phyloP scores from a whole-genome alignment of 2,797 vertebrate species.

The Xyrichtys novacula region DNA sequence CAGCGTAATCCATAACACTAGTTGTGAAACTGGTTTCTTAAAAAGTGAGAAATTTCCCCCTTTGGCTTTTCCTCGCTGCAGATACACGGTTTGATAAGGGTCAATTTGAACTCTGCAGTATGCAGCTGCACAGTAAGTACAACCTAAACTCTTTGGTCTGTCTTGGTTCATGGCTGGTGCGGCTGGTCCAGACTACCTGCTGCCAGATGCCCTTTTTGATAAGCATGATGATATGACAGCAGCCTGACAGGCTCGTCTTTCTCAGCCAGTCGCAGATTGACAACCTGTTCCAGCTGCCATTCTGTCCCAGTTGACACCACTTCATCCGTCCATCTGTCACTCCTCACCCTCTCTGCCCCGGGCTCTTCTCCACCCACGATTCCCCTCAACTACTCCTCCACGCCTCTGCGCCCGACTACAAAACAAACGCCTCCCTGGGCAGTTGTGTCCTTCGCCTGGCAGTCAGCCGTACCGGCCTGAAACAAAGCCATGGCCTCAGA shows the following conservation, averaged over 20 bases:
- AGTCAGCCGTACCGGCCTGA: conserved; percentile 40
- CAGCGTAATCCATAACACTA: not conserved
- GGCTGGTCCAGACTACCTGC: conserved; percentile 55
- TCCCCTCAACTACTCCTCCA: conserved; percentile 34
- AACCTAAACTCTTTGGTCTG: conserved; percentile 7
- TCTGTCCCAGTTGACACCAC: conserved; percentile 59
- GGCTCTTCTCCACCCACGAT: conserved; percentile 33
- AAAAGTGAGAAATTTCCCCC: not conserved
- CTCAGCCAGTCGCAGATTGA: conserved; percentile 62
- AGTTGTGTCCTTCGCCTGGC: conserved; percentile 40
- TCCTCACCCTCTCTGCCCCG: conserved; percentile 48
- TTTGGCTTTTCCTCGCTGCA: not conserved
- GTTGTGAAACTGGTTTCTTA: not conserved
- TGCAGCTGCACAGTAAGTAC: conserved; percentile 4
- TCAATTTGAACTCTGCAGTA: not conserved
- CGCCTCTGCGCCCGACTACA: conserved; percentile 22
- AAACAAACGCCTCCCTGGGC: conserved; percentile 26
- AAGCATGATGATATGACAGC: conserved; percentile 67
- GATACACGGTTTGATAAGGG: not conserved
- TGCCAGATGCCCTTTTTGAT: conserved; percentile 70
- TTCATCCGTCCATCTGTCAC: conserved; percentile 65
- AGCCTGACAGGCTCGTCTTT: conserved; percentile 59
- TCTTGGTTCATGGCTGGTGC: conserved; percentile 24
- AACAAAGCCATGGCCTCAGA: conserved; percentile 58
- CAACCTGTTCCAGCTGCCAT: conserved; percentile 74